Evolutionary conservation across 2,888 invertebrate genomes (phyloP).

Genomic region (Oxystoma pomonae): DNA sequence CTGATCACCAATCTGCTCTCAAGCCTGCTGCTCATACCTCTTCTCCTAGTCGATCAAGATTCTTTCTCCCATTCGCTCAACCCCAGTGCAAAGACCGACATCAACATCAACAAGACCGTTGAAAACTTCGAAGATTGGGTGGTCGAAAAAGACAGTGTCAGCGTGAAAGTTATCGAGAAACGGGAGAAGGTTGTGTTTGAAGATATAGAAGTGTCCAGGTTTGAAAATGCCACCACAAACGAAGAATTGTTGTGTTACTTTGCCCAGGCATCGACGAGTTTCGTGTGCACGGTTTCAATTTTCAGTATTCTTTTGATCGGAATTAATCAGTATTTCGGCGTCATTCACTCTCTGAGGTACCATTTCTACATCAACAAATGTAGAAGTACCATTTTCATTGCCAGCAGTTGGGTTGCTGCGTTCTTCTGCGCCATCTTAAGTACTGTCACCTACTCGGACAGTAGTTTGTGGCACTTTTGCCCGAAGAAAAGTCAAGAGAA

Average conservation of each 20-base stretch:
- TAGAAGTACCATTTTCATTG: conserved; percentile 49
- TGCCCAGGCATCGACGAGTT: conserved; percentile 60
- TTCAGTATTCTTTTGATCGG: conserved; percentile 61
- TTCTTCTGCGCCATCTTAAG: conserved; percentile 47
- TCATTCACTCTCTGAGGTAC: conserved; percentile 61
- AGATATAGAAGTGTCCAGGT: neutral
- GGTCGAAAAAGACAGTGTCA: conserved; percentile 26
- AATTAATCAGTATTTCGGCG: conserved; percentile 63
- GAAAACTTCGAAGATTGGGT: conserved; percentile 24
- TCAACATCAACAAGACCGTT: conserved; percentile 28
- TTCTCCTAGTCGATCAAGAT: conserved; percentile 53
- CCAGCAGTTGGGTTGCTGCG: conserved; percentile 51
- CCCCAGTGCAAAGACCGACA: conserved; percentile 43
- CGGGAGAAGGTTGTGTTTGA: conserved; percentile 18
- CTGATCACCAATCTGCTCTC: conserved; percentile 52
- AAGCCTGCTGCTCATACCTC: conserved; percentile 48
- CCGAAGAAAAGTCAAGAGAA: conserved; percentile 23
- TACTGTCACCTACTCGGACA: conserved; percentile 48
- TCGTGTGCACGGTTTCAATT: conserved; percentile 57
- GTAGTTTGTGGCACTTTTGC: conserved; percentile 49
- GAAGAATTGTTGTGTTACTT: conserved; percentile 40
- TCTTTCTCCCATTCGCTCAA: conserved; percentile 33
- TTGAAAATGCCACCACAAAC: conserved; percentile 6
- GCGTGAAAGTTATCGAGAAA: conserved; percentile 26
- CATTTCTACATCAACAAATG: conserved; percentile 54